A percentile compares a stretch with the other conserved stretches of the same genome.
Evolutionary conservation across 2,888 invertebrate genomes (phyloP).

Genomic region (Xylota segnis): DNA sequence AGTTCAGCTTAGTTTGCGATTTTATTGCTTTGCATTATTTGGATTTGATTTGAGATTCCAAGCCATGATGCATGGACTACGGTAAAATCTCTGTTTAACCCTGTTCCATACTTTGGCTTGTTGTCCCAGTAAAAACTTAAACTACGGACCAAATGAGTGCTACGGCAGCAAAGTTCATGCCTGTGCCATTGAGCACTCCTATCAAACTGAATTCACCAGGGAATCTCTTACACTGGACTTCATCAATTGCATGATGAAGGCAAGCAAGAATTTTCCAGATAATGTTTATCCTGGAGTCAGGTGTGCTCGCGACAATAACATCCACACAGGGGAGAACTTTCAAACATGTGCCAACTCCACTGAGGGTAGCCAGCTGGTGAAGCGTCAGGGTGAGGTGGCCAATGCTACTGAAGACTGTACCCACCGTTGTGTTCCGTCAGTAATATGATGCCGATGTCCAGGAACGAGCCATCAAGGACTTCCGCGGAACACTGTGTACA

Average conservation of each 20-base stretch:
- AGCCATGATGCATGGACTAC: no score
- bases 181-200: conserved; percentile 85
- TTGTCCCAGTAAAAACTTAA: no score
- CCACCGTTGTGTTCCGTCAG: conserved; percentile 88
- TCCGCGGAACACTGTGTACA: no score
- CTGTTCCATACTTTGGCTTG: no score
- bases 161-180: conserved; percentile 90
- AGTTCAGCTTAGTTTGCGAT: no score
- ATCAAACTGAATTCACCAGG: no score
- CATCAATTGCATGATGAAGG: conserved; percentile 84
- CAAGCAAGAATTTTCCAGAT: conserved; percentile 83
- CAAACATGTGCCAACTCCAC: conserved; percentile 85
- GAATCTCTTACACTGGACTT: conserved; percentile 83
- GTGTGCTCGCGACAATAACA: conserved; percentile 84
- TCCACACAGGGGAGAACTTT: conserved; percentile 84
- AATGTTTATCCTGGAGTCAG: no score
- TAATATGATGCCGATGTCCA: no score
- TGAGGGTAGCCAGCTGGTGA: conserved; percentile 82
- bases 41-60: no score
- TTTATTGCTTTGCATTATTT: no score
- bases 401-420: conserved; percentile 86
- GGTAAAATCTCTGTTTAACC: no score
- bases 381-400: conserved; percentile 86
- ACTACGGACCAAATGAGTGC: conserved; percentile 90
- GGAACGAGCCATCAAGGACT: no score